Base-by-base conservation (phyloP, 2,113 vertebrate genomes). In the Sander lucioperca region DNA sequence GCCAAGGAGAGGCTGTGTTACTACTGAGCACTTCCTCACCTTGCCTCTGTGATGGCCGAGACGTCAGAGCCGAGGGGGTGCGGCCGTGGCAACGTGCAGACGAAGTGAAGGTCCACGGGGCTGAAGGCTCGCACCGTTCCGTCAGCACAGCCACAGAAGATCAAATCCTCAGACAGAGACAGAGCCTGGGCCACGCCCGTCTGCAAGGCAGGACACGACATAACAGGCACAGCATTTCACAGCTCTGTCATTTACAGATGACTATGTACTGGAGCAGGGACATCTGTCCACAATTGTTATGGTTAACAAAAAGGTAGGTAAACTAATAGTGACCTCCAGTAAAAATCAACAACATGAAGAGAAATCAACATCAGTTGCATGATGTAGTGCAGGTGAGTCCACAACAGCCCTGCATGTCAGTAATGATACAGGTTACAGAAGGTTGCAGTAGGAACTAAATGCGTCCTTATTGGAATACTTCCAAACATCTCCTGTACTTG, bases 111-210 rank as follows among this genome's bases (percentile, higher is more conserved):
- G 90, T 99, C 97, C 6, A 88, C 87, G 1, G 97, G 94, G 65
- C 96, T 97, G 93, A 99, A 99, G 86, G 96, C 95, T 45, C 97
- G 95, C 61, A 99, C 96, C 0, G 95, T 97, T 19, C 98, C 98
- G 0, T 97, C 96, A 0, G 97, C 96, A 0, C 98, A 97, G 84
- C 97, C 98, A 18, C 98, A 99, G 95, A 99, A 99, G 93, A 99
- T 97, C 89, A 96, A 93, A 36, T 98, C 96, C 0, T 97, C 97
- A 21, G 96, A 97, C 85, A 99, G 96, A 16, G 96, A 96, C 87
- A 99, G 96, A 83, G 97, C 89, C 45, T 87, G 88, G 36, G 95
- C 93, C 77, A 80, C n/a, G 14, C 88, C 83, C 3, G 87, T 93
- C 95, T 95, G 67, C 21, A 74, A 48, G 2, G 50, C 53, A 84